Evolutionary conservation across 1,140 invertebrate genomes (phyloP).

Genomic region (Drosophila orosa): DNA sequence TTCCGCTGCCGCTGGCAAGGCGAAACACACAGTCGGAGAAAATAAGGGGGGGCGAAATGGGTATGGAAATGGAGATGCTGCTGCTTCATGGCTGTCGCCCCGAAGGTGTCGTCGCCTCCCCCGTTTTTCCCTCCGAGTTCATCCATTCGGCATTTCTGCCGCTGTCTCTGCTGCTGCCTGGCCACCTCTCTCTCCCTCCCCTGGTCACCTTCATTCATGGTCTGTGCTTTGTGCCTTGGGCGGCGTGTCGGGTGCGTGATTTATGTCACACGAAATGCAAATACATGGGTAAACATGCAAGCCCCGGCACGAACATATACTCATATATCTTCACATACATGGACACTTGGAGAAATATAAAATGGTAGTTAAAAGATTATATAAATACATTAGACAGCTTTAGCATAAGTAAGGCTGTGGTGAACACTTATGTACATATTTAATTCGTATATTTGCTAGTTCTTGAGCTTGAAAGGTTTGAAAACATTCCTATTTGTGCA

Average conservation of each 20-base stretch:
- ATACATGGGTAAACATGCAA: constrained; percentile 79
- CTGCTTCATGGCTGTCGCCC: constrained; percentile 37
- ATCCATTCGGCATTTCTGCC: constrained; percentile 5
- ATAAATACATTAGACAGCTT: not conserved
- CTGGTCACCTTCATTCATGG: not conserved
- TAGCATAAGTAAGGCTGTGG: not conserved
- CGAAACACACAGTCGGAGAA: constrained; percentile 4
- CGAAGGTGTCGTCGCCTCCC: constrained; percentile 33
- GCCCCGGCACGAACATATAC: constrained; percentile 54
- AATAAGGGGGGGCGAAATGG: constrained; percentile 7
- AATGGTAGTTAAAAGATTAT: not conserved
- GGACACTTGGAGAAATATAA: constrained; percentile 9
- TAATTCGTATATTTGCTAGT: too few relatives aligned
- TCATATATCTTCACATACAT: constrained; percentile 16
- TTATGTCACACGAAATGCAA: constrained; percentile 81
- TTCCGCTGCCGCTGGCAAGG: constrained; percentile 59
- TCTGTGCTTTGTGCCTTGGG: constrained; percentile 70
- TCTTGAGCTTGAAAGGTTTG: too few relatives aligned
- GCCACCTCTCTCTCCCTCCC: constrained; percentile 1
- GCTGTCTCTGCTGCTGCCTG: constrained; percentile 4
- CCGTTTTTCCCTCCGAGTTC: constrained; percentile 15
- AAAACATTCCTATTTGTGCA: too few relatives aligned
- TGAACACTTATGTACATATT: too few relatives aligned
- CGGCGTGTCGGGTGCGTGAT: constrained; percentile 73
- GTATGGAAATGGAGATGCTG: constrained; percentile 4